These are phyloP conservation scores for Marasmarcha lunaedactyla DNA, from an alignment of 2,888 invertebrate species.

Conservation along the genomic window DNA sequence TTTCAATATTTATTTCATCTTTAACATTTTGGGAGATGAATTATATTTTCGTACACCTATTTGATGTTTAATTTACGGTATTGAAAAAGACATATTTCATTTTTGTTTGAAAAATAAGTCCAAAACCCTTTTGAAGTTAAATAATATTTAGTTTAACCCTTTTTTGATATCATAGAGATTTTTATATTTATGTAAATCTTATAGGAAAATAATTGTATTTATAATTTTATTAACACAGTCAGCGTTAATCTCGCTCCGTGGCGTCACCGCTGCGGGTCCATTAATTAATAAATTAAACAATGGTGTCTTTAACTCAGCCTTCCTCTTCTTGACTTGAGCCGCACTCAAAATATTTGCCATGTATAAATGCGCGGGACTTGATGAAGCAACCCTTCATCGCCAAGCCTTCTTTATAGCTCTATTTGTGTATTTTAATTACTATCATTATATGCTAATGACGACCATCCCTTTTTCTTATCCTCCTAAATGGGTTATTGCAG, in stretches of 20 bases:
- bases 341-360: constrained; percentile 65
- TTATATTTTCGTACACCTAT: too few relatives aligned
- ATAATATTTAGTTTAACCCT: too few relatives aligned
- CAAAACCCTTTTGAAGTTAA: too few relatives aligned
- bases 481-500: constrained; percentile 65
- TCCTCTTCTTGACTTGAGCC: too few relatives aligned
- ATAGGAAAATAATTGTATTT: constrained; percentile 1
- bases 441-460: constrained; percentile 75
- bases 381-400: constrained; percentile 68
- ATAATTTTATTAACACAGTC: not conserved
- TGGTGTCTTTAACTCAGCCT: constrained; percentile 52
- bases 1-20: constrained; percentile 17
- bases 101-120: constrained; percentile 14
- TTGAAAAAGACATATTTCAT: too few relatives aligned
- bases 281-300: constrained; percentile 70
- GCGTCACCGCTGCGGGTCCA: constrained; percentile 50
- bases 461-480: constrained; percentile 72
- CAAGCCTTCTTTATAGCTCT: constrained; percentile 72
- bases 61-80: too few relatives aligned
- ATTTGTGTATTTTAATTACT: constrained; percentile 81
- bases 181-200: too few relatives aligned
- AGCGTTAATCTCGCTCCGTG: constrained; percentile 18
- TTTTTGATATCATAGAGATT: too few relatives aligned
- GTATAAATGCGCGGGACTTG: constrained; percentile 39
- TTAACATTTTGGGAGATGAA: not conserved